Evolutionary conservation across 2,113 vertebrate species (phyloP), one percentile per base, ranked within the genome.

Genomic region (Ailurus styani): DNA sequence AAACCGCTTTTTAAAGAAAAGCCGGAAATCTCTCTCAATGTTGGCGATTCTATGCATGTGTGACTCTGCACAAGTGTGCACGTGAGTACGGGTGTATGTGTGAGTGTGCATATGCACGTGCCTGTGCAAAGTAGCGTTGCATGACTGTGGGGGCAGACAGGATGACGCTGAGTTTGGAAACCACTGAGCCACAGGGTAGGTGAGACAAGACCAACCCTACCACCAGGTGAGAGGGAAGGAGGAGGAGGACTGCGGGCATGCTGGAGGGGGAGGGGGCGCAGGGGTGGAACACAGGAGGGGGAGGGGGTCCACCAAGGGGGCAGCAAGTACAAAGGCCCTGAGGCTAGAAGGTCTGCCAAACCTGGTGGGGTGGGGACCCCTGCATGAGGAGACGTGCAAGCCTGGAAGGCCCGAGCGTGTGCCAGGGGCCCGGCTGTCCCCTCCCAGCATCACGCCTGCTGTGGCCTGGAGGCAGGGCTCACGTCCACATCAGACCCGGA

Each of bases 341-440:
- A 54, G 52, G 84, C 37, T n/a, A 18, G 73, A 47, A 34, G 60
- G 70, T 45, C 37, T 6, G 72, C 34, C 34, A 75, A 40, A 57
- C 9, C 7, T 21, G 8, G 3, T 0, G 10, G 50, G 13, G 34
- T 1, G 47, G 47, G 3, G 23, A 15, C 47, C 29, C 47, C 64
- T 5, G 6, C 2, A 27, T 9, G 10, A 20, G 4, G 18, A n/a
- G 77, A 29, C 0, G 25, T 0, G 42, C 20, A 34, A 29, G 66
- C 42, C 75, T 31, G 25, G 57, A 52, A 52, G 17, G 57, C 50
- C 18, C 0, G 2, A 50, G 93, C 40, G 17, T 29, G 47, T 17
- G n/a, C 7, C 2, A 3, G 21, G 25, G 23, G 45, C n/a, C 40
- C 8, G 6, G 75, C 57, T 40, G 57, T n/a, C 34, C n/a, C 62